Base-by-base conservation (phyloP, 2,113 vertebrate genomes). In the Ranitomeya variabilis region DNA sequence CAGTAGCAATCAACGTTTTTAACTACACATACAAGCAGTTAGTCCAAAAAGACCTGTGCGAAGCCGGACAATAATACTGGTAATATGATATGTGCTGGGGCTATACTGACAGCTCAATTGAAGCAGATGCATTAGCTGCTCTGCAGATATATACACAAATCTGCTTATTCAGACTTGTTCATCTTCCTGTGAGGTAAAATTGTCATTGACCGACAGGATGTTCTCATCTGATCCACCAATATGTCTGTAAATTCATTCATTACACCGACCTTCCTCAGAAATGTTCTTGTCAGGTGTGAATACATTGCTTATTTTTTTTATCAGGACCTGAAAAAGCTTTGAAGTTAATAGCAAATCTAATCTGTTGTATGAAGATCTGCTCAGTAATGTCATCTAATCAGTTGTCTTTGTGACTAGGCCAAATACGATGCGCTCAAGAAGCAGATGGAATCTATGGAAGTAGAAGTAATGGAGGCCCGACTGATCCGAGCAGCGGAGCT, bases 391-490 rank as follows among this genome's bases (percentile, higher is more conserved):
- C 9, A 55, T 55, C 8, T 87, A 64, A 81, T 18, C 7, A 11
- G 59, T 31, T 78, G 71, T 78, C 87, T 51, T 69, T 26, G 16
- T 78, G 81, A 74, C 4, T 94, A 99, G 98, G 94, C 93, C 87
- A 97, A 97, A 91, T 98, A 97, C 0, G 98, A 99, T 89, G 94
- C 93, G 13, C 95, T 96, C 93, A 99, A 97, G 92, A 99, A 99
- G 90, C 96, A 98, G 90, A 97, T 96, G 97, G 97, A 98, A 87
- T 96, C 96, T 0, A 98, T 99, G 97, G 98, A 99, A 92, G 97
- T 99, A 96, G 98, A 99, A 86, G 98, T 99, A 93, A 98, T 99
- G 97, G 98, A 99, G 90, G 96, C 98, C 86, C 94, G 97, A 62
- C 97, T 99, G 90, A 97, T 99, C 90, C 94, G 96, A n/a, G 98